Evolutionary conservation across 1,140 invertebrate genomes (phyloP), one percentile per base, ranked within the genome.

Genomic region (Episyrphus balteatus): DNA sequence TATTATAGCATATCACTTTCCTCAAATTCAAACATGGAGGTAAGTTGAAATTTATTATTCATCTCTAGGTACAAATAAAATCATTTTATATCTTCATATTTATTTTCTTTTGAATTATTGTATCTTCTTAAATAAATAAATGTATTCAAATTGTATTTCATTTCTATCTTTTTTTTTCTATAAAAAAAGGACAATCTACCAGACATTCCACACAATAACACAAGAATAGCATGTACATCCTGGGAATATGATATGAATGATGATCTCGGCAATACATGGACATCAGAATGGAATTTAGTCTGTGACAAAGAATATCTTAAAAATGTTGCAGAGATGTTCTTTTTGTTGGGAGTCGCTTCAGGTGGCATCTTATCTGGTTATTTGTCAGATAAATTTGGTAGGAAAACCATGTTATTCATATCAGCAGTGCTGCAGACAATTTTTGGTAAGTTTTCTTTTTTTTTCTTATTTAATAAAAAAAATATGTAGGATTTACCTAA

Each of bases 361-460:
- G 82, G 82, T 50, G 81, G 81, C 34, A 74, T 84, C 10, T 72
- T 82, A 3, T 81, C 79, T 34, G 81, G 82, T 17, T 76, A 80
- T 57, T 73, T 84, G 40, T 83, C 82, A n/a, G 82, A 84, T 62
- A 80, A 75, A 63, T 86, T 81, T 55, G 86, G 86, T 8, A 73
- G 86, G 47, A 88, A 88, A 68, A 74, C 70, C 40, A 82, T 84
- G 34, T 65, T 88, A 41, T 79, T 88, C 66, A 65, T 78, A 26
- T 78, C 83, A 46, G 71, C 84, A 40, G 54, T 82, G 37, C 66
- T 84, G 9, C 85, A 88, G 64, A 73, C 83, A 42, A 68, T 74
- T 41, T 71, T 79, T 19, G 78, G 80, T 73, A 58, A 66, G 56
- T 55, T 21, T 17, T 5, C 3, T 5, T 26, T 5, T 5, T 8